Base-by-base conservation (phyloP, 2,888 invertebrate genomes). In the Allacma fusca region DNA sequence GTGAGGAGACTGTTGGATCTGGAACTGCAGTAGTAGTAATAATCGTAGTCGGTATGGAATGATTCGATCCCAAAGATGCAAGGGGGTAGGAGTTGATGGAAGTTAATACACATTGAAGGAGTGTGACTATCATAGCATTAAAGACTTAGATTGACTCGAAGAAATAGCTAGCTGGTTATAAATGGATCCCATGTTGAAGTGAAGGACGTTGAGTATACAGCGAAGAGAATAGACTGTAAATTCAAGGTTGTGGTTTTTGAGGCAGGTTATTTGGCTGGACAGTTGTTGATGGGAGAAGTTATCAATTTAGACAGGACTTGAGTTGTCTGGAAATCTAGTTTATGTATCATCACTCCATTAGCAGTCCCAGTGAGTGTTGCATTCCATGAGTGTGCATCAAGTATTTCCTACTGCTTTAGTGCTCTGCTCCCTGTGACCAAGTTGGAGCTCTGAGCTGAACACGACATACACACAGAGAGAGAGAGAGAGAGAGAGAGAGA, bases 181-280 rank as follows among this genome's bases (percentile, higher is more conserved):
- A 50, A 50, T 50, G 50, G 19, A 16, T 50, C 9, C 50, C 50
- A 50, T 19, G 50, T 50, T 50, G 2, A 13, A 50, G 50, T 50
- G 50, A 50, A 50, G 24, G 65, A 65, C 65, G 65, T 23, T 26
- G 65, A 19, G 65, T 23, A 62, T 24, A 24, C 62, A 65, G 29
- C 13, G 65, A 65, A 65, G 28, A 65, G 28, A 65, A 65, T 65
- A 65, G 26, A 13, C 28, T 28, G 65, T 65, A 26, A 65, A 65
- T 65, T 65, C 65, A 65, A 65, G 65, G 65, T 65, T 65, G 65
- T 65, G 65, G 24, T 65, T 65, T 65, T 65, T 65, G 29, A 50
- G 29, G 65, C 65, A 65, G 29, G 26, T 65, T 65, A 65, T 65
- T 65, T 65, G 65, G 29, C 65, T 65, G 65, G 65, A 65, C 26